These are phyloP conservation scores for Harpagoxenus sublaevis DNA, from an alignment of 2,888 invertebrate species.

Conservation along the genomic window DNA sequence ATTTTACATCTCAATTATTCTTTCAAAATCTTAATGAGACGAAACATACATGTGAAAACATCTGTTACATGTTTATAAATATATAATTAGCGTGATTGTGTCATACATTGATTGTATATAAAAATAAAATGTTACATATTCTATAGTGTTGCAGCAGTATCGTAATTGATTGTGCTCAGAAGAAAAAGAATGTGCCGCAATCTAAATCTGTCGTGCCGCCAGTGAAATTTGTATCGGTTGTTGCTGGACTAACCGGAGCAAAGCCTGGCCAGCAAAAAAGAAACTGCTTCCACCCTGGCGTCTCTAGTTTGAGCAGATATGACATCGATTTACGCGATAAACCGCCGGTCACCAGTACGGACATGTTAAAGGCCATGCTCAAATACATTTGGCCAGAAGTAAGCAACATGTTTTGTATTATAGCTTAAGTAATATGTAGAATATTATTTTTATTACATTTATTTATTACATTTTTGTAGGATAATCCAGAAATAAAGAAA, in stretches of 20 bases:
- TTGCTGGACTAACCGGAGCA: conserved; percentile 82
- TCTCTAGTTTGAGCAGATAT: conserved; percentile 90
- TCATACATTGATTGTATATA: neutral
- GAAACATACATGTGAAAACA: neutral
- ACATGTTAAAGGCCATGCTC: conserved; percentile 96
- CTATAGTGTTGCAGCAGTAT: conserved; percentile 83
- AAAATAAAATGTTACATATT: conserved; percentile 27
- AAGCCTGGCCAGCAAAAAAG: conserved; percentile 88
- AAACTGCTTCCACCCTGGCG: conserved; percentile 97
- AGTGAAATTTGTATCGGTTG: conserved; percentile 78
- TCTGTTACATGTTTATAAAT: conserved; percentile 8
- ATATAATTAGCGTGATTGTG: neutral
- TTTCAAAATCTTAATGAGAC: neutral
- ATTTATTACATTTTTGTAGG: conserved; percentile 85
- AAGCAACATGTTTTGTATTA: conserved; percentile 75
- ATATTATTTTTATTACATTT: conserved; percentile 41
- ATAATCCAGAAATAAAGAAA: conserved; percentile 91
- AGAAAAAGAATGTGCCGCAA: conserved; percentile 83
- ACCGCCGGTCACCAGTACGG: conserved; percentile 89
- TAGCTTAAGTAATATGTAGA: conserved; percentile 62
- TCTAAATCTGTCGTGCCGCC: conserved; percentile 82
- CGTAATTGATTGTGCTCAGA: conserved; percentile 83
- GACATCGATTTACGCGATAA: conserved; percentile 89
- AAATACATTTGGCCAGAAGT: conserved; percentile 98
- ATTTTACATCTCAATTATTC: neutral